Base-by-base conservation (phyloP, 1,140 invertebrate genomes). In the Drosophila persimilis region DNA sequence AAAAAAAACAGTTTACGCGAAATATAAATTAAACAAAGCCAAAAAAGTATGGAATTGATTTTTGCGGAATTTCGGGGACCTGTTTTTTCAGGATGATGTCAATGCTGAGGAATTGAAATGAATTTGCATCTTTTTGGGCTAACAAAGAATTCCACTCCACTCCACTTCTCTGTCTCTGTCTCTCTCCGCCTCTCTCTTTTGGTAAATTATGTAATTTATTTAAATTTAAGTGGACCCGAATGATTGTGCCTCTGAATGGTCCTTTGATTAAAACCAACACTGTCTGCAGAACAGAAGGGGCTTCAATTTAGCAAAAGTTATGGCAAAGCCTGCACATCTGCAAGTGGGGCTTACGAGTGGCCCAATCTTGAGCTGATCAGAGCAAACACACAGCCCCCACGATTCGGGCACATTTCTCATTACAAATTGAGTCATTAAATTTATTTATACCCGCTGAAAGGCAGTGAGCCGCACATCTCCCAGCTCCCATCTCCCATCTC, bases 361-460 rank as follows among this genome's bases (percentile, higher is more conserved):
- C 24, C 24, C 41, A 54, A 61, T 62, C 55, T 43, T 29, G 54
- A 74, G 35, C 44, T 11, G 65, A 50, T 53, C 63, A 35, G 50
- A 61, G 64, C 63, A 77, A 73, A 77, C 60, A 81, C 73, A 54
- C 65, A 61, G 56, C 22, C 17, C 41, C 17, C 41, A 39, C 41
- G 53, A 72, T 53, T 50, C 62, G 44, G 15, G 22, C 73, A 67
- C 83, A 85, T 85, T 85, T 88, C 80, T 83, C 83, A 88, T 83
- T 83, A 88, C 84, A 88, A 88, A 88, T 88, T 88, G 83, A 88
- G 83, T 88, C 83, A 88, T 88, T 88, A 88, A 88, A 83, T 61
- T 88, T 88, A 88, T 88, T 88, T 88, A 88, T 88, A 88, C 59
- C 56, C 83, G 84, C 73, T 86, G 83, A 86, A 88, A 86, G 83